Base-by-base conservation (phyloP, 2,888 invertebrate genomes). In the Chymomyza caudatula region DNA sequence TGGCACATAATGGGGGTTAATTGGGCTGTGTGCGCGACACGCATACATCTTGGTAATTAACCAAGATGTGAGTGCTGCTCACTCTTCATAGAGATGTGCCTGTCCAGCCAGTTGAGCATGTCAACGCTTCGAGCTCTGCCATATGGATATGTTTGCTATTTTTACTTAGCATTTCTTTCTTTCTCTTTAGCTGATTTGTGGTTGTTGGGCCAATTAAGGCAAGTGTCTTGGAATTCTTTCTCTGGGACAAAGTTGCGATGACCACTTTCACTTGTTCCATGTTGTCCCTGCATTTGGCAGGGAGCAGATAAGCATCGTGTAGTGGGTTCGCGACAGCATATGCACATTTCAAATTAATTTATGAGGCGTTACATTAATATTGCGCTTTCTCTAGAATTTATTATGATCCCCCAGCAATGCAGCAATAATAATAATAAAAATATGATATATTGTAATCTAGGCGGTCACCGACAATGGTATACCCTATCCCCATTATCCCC, bases 21-120 rank as follows among this genome's bases (percentile, higher is more conserved):
- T 88, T 88, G 88, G 88, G 77, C 85, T 84, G 80, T 87, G 80
- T 77, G 83, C 87, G 81, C 84, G 85, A 87, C 88, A 88, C 83
- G 88, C 88, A 88, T 88, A 85, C 84, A 88, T 88, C 88, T 89
- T 83, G 76, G 87, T 86, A 88, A 88, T 88, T 89, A 87, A 84
- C 79, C 77, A 78, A 88, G 86, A 80, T 77, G 87, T 81, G 76
- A 82, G 79, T 79, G 76, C 77, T 29, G 44, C 60, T 76, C 69
- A 76, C 71, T 60, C 77, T 37, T 8, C 77, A 78, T 74, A 64
- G 43, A 51, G 54, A 61, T 52, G 57, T 56, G 55, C 56, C 60
- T 53, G 70, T 11, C 59, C 65, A 69, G 63, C 66, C 67, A 66
- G 55, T 42, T 17, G n/a, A 17, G 44, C 5, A 13, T 47, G 29